A percentile compares a stretch with the other conserved stretches of the same genome.
Conservation (phyloP, 1,140 invertebrate species). For the Dysdera silvatica region DNA sequence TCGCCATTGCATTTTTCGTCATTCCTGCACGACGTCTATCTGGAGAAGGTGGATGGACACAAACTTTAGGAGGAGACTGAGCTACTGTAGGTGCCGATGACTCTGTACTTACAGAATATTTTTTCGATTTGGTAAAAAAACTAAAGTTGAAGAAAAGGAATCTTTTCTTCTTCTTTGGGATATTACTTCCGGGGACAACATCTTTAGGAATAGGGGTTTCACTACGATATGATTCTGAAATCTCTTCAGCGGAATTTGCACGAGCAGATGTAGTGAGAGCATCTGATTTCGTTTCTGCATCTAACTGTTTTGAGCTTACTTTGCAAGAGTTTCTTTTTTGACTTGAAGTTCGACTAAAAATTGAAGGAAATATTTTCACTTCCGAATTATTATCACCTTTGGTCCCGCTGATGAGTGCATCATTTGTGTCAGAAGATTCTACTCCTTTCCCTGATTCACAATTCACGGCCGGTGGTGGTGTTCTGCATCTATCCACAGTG, state of each 20-base stretch:
- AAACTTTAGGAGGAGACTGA: not conserved
- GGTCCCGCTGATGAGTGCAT: not conserved
- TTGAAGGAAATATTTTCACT: not conserved
- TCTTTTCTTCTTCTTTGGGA: no score
- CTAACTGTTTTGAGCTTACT: no score
- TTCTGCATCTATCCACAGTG: not conserved
- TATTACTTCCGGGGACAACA: no score
- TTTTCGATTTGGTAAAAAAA: no score
- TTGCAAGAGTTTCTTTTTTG: no score
- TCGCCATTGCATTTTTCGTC: not conserved
- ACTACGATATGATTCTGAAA: no score
- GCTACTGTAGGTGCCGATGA: no score
- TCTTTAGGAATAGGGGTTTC: no score
- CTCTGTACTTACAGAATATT: not conserved
- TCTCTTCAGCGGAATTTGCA: no score
- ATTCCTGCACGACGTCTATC: not conserved
- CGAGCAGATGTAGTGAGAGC: no score
- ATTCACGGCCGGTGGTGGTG: not conserved
- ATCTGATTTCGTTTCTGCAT: no score
- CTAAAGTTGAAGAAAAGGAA: no score
- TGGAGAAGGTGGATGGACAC: not conserved
- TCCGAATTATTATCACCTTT: not conserved
- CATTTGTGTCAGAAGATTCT: not conserved
- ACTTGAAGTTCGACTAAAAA: not conserved
- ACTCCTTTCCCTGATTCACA: not conserved